Evolutionary conservation across 1,140 invertebrate species (phyloP).

Genomic region (Oreohelix idahoensis): DNA sequence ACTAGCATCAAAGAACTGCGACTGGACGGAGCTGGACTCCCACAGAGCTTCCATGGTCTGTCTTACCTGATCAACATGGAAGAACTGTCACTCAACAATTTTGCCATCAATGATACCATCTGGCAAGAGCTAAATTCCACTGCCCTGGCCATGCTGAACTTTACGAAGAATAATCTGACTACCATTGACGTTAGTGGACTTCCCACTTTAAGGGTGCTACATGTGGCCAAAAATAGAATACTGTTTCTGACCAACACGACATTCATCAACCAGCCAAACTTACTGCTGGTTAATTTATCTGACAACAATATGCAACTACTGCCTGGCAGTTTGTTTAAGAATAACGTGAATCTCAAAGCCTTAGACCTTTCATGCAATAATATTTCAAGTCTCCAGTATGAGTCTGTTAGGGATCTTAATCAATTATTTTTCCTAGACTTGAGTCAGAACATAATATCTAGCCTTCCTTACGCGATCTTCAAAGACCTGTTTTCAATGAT

Average conservation of each 20-base stretch:
- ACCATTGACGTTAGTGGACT: neutral
- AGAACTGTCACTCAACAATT: conserved; percentile 4
- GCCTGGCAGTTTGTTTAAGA: neutral
- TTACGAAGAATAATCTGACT: neutral
- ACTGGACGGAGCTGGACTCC: neutral
- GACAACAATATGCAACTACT: neutral
- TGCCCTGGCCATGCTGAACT: neutral
- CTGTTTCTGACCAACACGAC: neutral
- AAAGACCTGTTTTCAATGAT: neutral
- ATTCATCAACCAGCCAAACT: neutral
- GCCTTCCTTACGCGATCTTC: neutral
- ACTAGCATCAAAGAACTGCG: neutral
- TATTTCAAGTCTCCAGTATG: neutral
- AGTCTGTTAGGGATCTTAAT: neutral
- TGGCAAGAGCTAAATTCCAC: conserved; percentile 11
- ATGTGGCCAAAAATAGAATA: neutral
- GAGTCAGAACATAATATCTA: neutral
- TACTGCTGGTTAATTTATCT: neutral
- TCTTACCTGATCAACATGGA: neutral
- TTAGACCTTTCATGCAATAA: neutral
- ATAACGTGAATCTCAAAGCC: neutral
- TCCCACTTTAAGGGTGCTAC: neutral
- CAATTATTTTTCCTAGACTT: conserved; percentile 10
- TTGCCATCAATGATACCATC: neutral
- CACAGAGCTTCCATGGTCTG: neutral